A percentile compares a stretch with the other conserved stretches of the same genome.
Evolutionary conservation across 2,797 vertebrate species (phyloP).

Genomic region (Tachyglossus aculeatus): DNA sequence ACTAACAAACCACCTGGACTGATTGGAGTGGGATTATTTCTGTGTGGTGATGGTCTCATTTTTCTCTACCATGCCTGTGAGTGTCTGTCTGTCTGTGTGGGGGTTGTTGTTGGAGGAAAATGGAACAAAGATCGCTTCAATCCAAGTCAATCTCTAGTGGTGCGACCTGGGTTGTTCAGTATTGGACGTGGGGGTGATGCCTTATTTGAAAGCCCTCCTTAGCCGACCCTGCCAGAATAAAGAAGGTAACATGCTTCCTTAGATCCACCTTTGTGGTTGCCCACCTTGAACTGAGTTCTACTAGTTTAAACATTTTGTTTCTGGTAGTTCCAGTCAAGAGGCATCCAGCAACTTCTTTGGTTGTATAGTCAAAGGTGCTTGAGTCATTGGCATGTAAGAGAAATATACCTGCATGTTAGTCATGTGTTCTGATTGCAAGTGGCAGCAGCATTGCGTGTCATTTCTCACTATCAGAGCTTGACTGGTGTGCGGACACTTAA

Average conservation of each 20-base stretch:
- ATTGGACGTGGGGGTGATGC: too few relatives aligned
- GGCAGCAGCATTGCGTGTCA: slow-evolving; percentile 62
- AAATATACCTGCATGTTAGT: slow-evolving; percentile 86
- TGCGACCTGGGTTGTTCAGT: too few relatives aligned
- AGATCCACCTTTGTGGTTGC: slow-evolving; percentile 94
- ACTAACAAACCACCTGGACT: too few relatives aligned
- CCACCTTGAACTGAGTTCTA: slow-evolving; percentile 76
- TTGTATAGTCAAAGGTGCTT: slow-evolving; percentile 93
- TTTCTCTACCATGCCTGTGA: too few relatives aligned
- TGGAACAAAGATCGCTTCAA: too few relatives aligned
- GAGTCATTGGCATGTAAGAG: slow-evolving; percentile 97
- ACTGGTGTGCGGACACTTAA: slow-evolving; percentile 81
- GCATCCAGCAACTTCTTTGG: slow-evolving; percentile 84
- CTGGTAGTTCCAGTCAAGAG: slow-evolving; percentile 75
- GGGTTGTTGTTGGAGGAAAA: too few relatives aligned
- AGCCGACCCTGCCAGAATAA: not conserved
- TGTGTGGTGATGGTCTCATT: too few relatives aligned
- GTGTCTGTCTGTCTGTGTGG: too few relatives aligned
- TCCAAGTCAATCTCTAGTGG: too few relatives aligned
- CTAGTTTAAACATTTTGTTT: slow-evolving; percentile 67
- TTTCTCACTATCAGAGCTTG: slow-evolving; percentile 74
- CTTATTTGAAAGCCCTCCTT: too few relatives aligned
- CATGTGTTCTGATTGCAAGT: slow-evolving; percentile 80
- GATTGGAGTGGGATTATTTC: too few relatives aligned
- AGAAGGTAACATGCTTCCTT: slow-evolving; percentile 84